Conservation (phyloP, 2,888 invertebrate genomes). For the Selenia dentaria region DNA sequence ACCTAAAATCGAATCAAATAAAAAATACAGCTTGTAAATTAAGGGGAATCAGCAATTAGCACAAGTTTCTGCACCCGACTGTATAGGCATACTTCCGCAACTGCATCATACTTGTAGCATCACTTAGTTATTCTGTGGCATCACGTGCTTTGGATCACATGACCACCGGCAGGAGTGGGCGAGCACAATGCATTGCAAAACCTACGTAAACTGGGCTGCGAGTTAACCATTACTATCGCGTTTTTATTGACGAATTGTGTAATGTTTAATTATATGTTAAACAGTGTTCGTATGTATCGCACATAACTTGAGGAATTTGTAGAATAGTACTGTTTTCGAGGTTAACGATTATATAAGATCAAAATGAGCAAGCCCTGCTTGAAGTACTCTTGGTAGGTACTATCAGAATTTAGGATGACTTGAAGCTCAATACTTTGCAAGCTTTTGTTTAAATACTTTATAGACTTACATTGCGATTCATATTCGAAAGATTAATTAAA, state of each 20-base stretch:
- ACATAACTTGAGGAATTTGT: conserved; percentile 11
- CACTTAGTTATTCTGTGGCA: no score
- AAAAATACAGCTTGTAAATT: no score
- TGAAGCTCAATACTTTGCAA: no score
- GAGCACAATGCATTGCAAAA: conserved; percentile 66
- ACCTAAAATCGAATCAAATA: no score
- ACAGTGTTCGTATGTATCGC: conserved; percentile 14
- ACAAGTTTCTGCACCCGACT: not conserved
- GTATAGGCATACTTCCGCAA: conserved; percentile 54
- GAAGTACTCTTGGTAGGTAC: no score
- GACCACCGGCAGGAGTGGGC: conserved; percentile 34
- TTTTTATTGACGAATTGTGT: conserved; percentile 34
- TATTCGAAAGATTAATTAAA: no score
- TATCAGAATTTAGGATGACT: no score
- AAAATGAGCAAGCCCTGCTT: no score
- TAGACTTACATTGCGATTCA: no score
- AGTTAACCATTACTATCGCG: conserved; percentile 24
- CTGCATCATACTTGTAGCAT: conserved; percentile 49
- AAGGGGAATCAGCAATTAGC: no score
- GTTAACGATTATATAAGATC: conserved; percentile 4
- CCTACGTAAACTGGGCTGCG: conserved; percentile 35
- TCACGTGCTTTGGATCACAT: conserved; percentile 62
- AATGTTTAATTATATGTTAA: conserved; percentile 15
- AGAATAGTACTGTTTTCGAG: conserved; percentile 8
- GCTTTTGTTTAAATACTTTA: no score